Evolutionary conservation across 2,888 invertebrate genomes (phyloP).

Genomic region (Agrotis clavis): DNA sequence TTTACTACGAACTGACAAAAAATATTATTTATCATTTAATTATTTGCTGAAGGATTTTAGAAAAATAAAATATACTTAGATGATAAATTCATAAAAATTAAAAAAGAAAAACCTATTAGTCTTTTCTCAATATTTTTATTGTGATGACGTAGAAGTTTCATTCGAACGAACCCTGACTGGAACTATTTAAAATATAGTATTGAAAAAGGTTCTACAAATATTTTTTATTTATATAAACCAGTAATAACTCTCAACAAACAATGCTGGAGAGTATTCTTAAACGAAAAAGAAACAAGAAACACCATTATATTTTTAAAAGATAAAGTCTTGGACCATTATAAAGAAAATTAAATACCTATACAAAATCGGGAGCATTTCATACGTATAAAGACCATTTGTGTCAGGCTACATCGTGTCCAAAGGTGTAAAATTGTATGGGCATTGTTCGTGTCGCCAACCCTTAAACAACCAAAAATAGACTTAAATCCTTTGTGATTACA

Average conservation of each 20-base stretch:
- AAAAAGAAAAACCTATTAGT: not conserved
- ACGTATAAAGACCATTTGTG: slow-evolving; percentile 70
- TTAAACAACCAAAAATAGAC: slow-evolving; percentile 34
- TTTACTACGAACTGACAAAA: no score
- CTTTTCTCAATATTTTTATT: not conserved
- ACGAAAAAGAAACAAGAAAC: slow-evolving; percentile 45
- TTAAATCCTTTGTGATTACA: slow-evolving; percentile 24
- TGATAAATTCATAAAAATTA: not conserved
- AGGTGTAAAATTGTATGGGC: slow-evolving; percentile 77
- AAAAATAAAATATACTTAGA: no score
- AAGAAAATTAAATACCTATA: slow-evolving; percentile 73
- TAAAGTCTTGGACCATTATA: slow-evolving; percentile 55
- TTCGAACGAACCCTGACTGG: not conserved
- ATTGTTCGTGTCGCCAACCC: slow-evolving; percentile 71
- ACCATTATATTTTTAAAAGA: slow-evolving; percentile 46
- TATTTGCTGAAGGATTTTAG: no score
- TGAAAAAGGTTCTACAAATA: not conserved
- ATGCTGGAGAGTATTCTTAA: slow-evolving; percentile 46
- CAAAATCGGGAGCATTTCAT: slow-evolving; percentile 72
- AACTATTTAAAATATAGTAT: not conserved
- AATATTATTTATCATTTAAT: no score
- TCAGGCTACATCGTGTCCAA: slow-evolving; percentile 71
- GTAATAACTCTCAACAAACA: slow-evolving; percentile 56
- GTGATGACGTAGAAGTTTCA: not conserved
- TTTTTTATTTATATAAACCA: slow-evolving; percentile 17